These are phyloP conservation scores for Eubucco bourcierii DNA, from an alignment of 2,113 vertebrate species.

Conservation along the genomic window DNA sequence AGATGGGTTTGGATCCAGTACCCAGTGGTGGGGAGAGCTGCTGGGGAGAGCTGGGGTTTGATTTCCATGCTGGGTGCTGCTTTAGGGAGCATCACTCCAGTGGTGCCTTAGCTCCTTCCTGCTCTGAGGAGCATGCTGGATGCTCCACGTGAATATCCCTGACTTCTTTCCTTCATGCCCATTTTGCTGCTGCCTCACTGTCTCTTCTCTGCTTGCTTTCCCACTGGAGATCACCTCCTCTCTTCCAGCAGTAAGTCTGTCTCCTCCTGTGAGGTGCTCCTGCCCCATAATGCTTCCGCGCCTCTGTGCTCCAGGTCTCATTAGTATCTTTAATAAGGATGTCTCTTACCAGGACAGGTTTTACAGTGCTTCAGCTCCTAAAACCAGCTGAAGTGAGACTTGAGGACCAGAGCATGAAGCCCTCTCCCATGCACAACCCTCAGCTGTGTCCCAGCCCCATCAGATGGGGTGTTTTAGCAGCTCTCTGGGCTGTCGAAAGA, in stretches of 20 bases:
- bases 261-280: neutral
- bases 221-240: neutral
- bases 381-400: neutral
- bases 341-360: neutral
- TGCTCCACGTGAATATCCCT: neutral
- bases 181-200: rapidly evolving
- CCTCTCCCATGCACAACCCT: neutral
- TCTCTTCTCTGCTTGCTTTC: neutral
- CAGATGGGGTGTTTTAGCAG: neutral
- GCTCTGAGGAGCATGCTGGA: neutral
- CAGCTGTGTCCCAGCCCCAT: rapidly evolving
- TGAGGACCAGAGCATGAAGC: neutral
- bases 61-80: neutral
- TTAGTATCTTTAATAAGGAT: rapidly evolving
- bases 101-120: neutral
- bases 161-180: neutral
- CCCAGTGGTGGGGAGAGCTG: neutral
- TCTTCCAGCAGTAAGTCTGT: neutral
- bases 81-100: neutral
- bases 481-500: neutral
- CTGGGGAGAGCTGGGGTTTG: neutral
- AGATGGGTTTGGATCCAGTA: rapidly evolving
- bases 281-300: rapidly evolving
- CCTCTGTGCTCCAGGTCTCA: neutral
- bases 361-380: neutral